A percentile compares a stretch with the other conserved stretches of the same genome.
phyloP scores from a whole-genome alignment of 2,113 vertebrate genomes.

The Malaclemys terrapin region DNA sequence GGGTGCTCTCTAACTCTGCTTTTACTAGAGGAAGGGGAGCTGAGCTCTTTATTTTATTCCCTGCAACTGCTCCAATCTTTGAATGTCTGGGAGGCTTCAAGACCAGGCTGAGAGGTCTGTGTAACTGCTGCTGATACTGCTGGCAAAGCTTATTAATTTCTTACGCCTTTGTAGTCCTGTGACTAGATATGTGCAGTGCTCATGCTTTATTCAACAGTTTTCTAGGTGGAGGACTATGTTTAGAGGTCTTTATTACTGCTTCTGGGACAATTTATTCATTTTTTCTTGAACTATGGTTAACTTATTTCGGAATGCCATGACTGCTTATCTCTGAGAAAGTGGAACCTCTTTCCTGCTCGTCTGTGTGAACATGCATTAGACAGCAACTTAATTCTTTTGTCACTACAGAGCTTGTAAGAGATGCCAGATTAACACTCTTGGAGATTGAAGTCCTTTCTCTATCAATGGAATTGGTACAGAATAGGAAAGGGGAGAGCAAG shows the following conservation, averaged over 20 bases:
- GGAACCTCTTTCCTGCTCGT: background rate
- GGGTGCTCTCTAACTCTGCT: background rate
- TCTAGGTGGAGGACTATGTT: background rate
- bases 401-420: background rate
- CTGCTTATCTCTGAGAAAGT: background rate
- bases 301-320: background rate
- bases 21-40: background rate
- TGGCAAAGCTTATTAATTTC: background rate
- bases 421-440: background rate
- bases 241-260: background rate
- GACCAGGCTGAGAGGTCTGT: background rate
- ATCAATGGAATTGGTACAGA: background rate
- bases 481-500: background rate
- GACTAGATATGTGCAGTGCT: background rate
- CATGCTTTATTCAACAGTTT: background rate
- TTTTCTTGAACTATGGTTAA: background rate
- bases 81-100: background rate
- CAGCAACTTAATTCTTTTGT: background rate
- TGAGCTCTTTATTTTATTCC: background rate
- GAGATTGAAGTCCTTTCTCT: background rate
- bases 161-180: background rate
- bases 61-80: background rate
- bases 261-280: background rate
- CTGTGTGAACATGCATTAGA: background rate
- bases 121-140: background rate